These are phyloP conservation scores for Rhagonycha lutea DNA, from an alignment of 2,888 invertebrate genomes.

Conservation along the genomic window DNA sequence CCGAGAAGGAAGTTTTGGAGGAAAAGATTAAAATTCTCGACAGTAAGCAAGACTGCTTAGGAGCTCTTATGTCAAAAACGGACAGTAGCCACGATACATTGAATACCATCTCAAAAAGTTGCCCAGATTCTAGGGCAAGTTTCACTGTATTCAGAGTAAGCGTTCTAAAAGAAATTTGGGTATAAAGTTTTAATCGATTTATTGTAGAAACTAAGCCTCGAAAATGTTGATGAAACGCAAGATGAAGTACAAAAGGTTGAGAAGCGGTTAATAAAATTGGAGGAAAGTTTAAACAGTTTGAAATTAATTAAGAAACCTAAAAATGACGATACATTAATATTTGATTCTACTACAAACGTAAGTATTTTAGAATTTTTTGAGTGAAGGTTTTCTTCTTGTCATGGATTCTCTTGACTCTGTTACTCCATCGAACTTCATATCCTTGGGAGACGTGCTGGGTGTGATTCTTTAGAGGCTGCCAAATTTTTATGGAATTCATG, in stretches of 20 bases:
- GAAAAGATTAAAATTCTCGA: constrained; percentile 43
- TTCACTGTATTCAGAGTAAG: neutral
- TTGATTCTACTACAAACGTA: neutral
- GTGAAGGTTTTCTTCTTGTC: neutral
- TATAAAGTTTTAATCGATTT: neutral
- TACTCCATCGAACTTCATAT: too few species aligned
- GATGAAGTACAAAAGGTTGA: constrained; percentile 47
- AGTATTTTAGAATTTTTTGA: neutral
- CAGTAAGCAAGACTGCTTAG: constrained; percentile 43
- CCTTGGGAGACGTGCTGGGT: too few species aligned
- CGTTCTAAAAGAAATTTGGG: neutral
- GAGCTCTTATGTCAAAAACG: constrained; percentile 31
- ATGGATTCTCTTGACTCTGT: too few species aligned
- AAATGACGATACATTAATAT: neutral
- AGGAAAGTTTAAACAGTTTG: constrained; percentile 34
- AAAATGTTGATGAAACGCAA: constrained; percentile 41
- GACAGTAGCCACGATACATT: neutral
- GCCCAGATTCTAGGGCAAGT: neutral
- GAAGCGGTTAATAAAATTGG: constrained; percentile 44
- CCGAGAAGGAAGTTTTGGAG: constrained; percentile 45
- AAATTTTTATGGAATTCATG: too few species aligned
- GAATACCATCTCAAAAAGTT: neutral
- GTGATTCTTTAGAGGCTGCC: too few species aligned
- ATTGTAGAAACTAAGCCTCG: constrained; percentile 1
- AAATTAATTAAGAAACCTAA: constrained; percentile 1